Evolutionary conservation across 2,797 vertebrate species (phyloP).

Genomic region (Sylvilagus floridanus): DNA sequence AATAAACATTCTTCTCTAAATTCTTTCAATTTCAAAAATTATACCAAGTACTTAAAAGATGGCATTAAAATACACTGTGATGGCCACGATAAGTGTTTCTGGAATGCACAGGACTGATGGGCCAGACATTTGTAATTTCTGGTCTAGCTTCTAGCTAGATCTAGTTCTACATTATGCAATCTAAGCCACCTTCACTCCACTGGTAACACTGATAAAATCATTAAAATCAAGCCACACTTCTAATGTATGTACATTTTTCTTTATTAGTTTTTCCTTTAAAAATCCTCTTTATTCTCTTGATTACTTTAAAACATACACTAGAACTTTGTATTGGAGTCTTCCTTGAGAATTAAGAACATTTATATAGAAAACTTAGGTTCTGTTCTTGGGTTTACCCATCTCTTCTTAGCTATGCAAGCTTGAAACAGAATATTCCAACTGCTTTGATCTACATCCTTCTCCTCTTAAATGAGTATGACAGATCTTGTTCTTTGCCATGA

Average conservation of each 20-base stretch:
- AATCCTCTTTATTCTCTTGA: not conserved
- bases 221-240: not conserved
- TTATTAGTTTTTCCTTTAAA: not conserved
- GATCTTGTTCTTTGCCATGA: not conserved
- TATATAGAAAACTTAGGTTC: not conserved
- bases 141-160: not conserved
- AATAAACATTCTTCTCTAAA: constrained; percentile 15
- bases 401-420: not conserved
- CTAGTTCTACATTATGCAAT: not conserved
- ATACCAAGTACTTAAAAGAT: not conserved
- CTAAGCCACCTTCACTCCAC: not conserved
- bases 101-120: not conserved
- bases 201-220: not conserved
- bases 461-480: not conserved
- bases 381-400: not conserved
- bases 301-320: not conserved
- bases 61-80: not conserved
- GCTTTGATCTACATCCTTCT: not conserved
- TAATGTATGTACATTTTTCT: not conserved
- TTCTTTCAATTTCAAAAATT: constrained; percentile 9
- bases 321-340: not conserved
- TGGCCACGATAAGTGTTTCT: not conserved
- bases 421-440: not conserved
- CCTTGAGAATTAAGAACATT: not conserved
- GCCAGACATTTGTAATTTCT: not conserved